A percentile compares a stretch with the other conserved stretches of the same genome.
phyloP scores from a whole-genome alignment of 2,113 vertebrate species.

The Nanorana parkeri region DNA sequence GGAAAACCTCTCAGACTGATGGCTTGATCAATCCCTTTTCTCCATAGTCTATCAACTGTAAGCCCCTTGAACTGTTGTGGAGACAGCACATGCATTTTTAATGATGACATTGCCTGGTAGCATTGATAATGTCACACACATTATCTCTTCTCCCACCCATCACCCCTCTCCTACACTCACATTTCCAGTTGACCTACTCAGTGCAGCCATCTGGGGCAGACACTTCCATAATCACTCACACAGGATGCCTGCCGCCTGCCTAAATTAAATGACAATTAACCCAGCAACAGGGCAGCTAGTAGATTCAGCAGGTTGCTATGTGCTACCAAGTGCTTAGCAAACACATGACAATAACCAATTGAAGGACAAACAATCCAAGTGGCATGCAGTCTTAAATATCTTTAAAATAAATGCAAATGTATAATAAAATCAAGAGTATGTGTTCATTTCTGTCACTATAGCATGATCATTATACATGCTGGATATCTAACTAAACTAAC shows the following conservation, averaged over 20 bases:
- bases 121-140: constrained; percentile 3
- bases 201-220: constrained; percentile 60
- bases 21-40: no score
- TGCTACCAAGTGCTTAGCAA: neutral
- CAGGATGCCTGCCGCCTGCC: constrained; percentile 18
- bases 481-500: no score
- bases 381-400: neutral
- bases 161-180: constrained; percentile 55
- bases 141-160: constrained; percentile 42
- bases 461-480: no score
- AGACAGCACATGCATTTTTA: constrained; percentile 3
- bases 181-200: constrained; percentile 69
- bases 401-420: neutral
- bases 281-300: constrained; percentile 11
- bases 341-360: neutral
- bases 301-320: constrained; percentile 29
- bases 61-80: no score
- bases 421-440: neutral
- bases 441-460: no score
- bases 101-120: neutral
- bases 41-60: no score
- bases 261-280: neutral
- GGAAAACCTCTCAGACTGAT: no score
- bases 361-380: neutral
- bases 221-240: constrained; percentile 56